Percentiles rank a stretch among this genome's conserved stretches.
Conservation (phyloP, 2,113 vertebrate genomes). For the Spheniscus mendiculus region DNA sequence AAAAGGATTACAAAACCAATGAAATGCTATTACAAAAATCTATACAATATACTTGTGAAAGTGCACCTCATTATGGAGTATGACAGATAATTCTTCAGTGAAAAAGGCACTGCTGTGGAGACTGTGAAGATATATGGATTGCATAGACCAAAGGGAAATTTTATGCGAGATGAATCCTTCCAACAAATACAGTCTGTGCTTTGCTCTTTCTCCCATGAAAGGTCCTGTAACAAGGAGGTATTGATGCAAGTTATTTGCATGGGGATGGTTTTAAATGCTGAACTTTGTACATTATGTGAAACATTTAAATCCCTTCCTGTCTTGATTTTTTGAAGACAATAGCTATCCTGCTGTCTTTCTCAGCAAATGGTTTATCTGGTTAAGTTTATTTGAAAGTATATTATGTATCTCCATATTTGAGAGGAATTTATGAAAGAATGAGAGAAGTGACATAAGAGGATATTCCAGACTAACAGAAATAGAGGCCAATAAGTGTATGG, state of each 20-base stretch:
- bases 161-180: slow-evolving; percentile 14
- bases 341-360: background rate
- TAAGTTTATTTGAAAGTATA: background rate
- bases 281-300: background rate
- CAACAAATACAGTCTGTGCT: background rate
- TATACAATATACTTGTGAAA: slow-evolving; percentile 41
- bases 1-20: slow-evolving; percentile 41
- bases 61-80: slow-evolving; percentile 31
- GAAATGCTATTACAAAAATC: slow-evolving; percentile 54
- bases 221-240: background rate
- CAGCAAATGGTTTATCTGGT: background rate
- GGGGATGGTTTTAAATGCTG: background rate
- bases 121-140: background rate
- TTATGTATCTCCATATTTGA: background rate
- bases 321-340: background rate
- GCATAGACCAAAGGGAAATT: slow-evolving; percentile 12
- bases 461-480: background rate
- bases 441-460: background rate
- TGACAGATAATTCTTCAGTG: slow-evolving; percentile 53
- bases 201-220: background rate
- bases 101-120: background rate
- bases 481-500: background rate
- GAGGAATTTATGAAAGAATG: background rate
- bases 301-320: background rate
- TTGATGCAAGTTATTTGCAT: background rate